These are phyloP conservation scores for Nomada fucata DNA, from an alignment of 2,888 invertebrate species.

Conservation along the genomic window DNA sequence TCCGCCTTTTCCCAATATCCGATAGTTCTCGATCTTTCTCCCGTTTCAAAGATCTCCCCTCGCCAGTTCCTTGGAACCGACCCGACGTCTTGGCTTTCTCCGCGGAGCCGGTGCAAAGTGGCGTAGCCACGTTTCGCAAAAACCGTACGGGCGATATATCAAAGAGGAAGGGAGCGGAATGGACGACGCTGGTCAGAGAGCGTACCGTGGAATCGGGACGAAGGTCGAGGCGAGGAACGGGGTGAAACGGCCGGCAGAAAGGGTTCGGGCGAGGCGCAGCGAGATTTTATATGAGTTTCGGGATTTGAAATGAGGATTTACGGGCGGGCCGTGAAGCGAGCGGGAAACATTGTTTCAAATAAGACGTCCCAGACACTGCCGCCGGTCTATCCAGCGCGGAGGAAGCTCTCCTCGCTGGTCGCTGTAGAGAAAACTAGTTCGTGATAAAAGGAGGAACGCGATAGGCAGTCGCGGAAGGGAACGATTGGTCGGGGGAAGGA, in stretches of 20 bases:
- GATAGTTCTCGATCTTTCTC: no score
- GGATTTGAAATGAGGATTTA: constrained; percentile 83
- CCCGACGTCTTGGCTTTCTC: neutral
- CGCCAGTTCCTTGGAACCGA: neutral
- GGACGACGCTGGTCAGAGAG: constrained; percentile 58
- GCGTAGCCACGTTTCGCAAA: constrained; percentile 32
- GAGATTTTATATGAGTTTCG: constrained; percentile 82
- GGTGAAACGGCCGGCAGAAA: constrained; percentile 55
- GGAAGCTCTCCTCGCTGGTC: neutral
- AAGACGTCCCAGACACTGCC: constrained; percentile 75
- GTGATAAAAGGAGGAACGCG: neutral
- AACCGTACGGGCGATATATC: constrained; percentile 74
- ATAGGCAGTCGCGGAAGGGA: constrained; percentile 9
- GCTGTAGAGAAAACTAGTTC: neutral
- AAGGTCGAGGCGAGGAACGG: constrained; percentile 40
- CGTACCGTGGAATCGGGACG: constrained; percentile 37
- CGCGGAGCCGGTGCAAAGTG: neutral
- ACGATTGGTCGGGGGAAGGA: neutral
- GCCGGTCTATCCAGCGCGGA: constrained; percentile 6
- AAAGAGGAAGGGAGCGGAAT: constrained; percentile 73
- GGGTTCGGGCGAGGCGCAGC: constrained; percentile 67
- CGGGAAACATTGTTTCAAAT: constrained; percentile 82
- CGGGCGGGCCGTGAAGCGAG: constrained; percentile 76
- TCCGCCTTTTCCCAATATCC: no score
- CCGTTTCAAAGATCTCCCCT: no score